phyloP scores from a whole-genome alignment of 1,140 invertebrate species.

The Drosophila pallidifrons region DNA sequence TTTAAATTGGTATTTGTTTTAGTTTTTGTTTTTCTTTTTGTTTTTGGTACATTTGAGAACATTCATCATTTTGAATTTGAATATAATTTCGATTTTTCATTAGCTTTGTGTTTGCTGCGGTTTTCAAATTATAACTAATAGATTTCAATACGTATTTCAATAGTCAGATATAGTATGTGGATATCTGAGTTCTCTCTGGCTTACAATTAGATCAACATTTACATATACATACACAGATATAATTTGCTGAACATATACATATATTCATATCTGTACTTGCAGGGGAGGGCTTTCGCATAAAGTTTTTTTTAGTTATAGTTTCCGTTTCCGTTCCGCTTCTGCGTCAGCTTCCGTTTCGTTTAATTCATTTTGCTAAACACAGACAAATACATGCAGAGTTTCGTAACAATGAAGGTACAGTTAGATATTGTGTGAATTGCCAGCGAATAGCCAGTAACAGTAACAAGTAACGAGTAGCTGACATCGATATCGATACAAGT shows the following conservation, averaged over 20 bases:
- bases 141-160: slow-evolving; percentile 56
- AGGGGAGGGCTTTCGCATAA: not conserved
- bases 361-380: slow-evolving; percentile 3
- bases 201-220: slow-evolving; percentile 80
- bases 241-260: slow-evolving; percentile 27
- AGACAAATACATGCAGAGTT: slow-evolving; percentile 36
- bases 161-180: slow-evolving; percentile 50
- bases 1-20: slow-evolving; percentile 45
- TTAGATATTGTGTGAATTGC: slow-evolving; percentile 45
- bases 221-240: slow-evolving; percentile 69
- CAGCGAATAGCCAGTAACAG: slow-evolving; percentile 31
- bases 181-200: slow-evolving; percentile 50
- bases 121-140: slow-evolving; percentile 63
- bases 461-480: slow-evolving; percentile 32
- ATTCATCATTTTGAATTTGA: slow-evolving; percentile 74
- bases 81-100: slow-evolving; percentile 65
- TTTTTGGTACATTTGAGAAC: slow-evolving; percentile 80
- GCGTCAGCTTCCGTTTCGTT: not conserved
- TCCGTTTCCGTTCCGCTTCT: slow-evolving; percentile 13
- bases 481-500: slow-evolving; percentile 31
- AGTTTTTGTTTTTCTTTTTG: slow-evolving; percentile 32
- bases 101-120: slow-evolving; percentile 10
- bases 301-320: not conserved
- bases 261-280: slow-evolving; percentile 28
- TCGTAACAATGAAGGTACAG: slow-evolving; percentile 39